Evolutionary conservation across 2,888 invertebrate species (phyloP).

Genomic region (Phortica magna): DNA sequence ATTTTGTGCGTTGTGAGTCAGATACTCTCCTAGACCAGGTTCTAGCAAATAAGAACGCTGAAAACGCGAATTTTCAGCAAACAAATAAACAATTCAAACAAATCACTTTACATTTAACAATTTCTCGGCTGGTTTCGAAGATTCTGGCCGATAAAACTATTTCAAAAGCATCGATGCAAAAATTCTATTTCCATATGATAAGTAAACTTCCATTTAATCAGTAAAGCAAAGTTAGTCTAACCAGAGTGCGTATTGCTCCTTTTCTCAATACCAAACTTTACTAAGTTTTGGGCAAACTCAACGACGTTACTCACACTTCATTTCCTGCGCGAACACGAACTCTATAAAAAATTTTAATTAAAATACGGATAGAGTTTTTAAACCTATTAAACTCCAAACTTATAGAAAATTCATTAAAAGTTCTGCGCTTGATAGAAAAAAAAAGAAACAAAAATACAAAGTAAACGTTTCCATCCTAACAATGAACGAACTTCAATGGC

Average conservation of each 20-base stretch:
- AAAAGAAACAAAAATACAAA: slow-evolving; percentile 10
- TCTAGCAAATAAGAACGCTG: too few relatives aligned
- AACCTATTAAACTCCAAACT: background rate
- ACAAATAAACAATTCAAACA: too few relatives aligned
- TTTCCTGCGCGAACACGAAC: background rate
- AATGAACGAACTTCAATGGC: background rate
- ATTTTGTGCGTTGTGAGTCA: too few relatives aligned
- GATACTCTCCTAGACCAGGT: too few relatives aligned
- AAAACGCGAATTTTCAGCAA: too few relatives aligned
- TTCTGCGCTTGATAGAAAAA: background rate
- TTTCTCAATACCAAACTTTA: background rate
- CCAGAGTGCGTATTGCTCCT: background rate
- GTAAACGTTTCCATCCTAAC: background rate
- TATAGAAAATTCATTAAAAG: slow-evolving; percentile 5
- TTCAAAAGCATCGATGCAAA: too few relatives aligned
- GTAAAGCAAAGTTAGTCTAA: too few relatives aligned
- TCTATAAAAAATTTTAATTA: background rate
- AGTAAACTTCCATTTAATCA: too few relatives aligned
- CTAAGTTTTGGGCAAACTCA: background rate
- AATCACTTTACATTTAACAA: too few relatives aligned
- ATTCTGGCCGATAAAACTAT: too few relatives aligned
- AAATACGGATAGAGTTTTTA: slow-evolving; percentile 7
- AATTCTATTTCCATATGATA: too few relatives aligned
- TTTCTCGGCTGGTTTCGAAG: too few relatives aligned
- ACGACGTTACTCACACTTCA: background rate